These are phyloP conservation scores for Spondyliosoma cantharus DNA, from an alignment of 2,797 vertebrate genomes.

Conservation along the genomic window DNA sequence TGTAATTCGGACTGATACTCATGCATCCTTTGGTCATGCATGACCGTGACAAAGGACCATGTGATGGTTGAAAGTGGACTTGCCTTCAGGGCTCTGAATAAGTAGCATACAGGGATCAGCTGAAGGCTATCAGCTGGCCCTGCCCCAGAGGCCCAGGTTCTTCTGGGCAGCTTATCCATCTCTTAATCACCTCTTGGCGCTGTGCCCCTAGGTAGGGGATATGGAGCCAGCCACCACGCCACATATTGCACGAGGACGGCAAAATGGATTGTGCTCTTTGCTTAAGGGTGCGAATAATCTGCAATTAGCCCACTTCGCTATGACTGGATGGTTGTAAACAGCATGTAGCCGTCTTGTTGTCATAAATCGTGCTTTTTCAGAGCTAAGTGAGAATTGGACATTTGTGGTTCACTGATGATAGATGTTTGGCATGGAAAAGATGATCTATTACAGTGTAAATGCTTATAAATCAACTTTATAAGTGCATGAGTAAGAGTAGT, in stretches of 20 bases:
- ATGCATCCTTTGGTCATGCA: not conserved
- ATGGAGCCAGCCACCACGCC: conserved; percentile 17
- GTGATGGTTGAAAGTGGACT: conserved; percentile 9
- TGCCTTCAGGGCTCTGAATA: not conserved
- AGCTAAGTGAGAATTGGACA: not conserved
- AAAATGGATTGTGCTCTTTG: conserved; percentile 31
- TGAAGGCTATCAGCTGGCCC: conserved; percentile 25
- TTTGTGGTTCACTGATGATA: conserved; percentile 2
- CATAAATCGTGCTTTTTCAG: not conserved
- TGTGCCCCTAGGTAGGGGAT: conserved; percentile 13
- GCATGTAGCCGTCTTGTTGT: conserved; percentile 16
- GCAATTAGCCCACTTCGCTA: conserved; percentile 36
- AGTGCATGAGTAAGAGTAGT: not conserved
- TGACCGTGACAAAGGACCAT: not conserved
- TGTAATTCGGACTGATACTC: not conserved
- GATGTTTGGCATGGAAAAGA: conserved; percentile 8
- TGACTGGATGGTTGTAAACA: conserved; percentile 20
- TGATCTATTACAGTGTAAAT: not conserved
- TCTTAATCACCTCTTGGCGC: conserved; percentile 43
- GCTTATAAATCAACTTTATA: conserved; percentile 7
- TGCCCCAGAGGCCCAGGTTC: conserved; percentile 27
- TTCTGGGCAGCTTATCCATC: conserved; percentile 40
- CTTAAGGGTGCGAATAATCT: conserved; percentile 42
- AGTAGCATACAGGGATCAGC: conserved; percentile 24
- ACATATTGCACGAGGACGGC: conserved; percentile 23